phyloP scores from a whole-genome alignment of 30 jellyfish, hydroid and myxozoan species.

The Turritopsis rubra region DNA sequence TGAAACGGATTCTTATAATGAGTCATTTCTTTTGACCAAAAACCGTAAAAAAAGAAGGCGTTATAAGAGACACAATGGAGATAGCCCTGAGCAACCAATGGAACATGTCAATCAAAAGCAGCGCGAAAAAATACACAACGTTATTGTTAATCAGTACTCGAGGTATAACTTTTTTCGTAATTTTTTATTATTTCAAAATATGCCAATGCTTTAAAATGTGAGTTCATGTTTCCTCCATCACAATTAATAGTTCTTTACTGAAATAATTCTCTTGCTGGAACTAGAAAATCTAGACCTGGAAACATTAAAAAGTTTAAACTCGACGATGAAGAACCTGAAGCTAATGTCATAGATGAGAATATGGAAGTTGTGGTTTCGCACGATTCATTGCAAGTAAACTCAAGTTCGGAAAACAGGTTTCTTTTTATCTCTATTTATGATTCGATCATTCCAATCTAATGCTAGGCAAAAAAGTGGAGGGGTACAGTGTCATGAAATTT shows the following conservation, averaged over 20 bases:
- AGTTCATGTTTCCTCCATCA: too few species aligned
- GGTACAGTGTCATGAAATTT: too few species aligned
- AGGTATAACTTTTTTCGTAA: conserved; percentile 3
- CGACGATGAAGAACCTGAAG: not conserved
- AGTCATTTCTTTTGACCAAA: conserved; percentile 24
- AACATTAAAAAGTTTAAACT: not conserved
- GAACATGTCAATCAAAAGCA: conserved; percentile 17
- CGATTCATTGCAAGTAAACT: not conserved
- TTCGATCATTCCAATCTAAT: too few species aligned
- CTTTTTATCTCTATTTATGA: too few species aligned
- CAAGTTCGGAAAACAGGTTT: conserved; percentile 11
- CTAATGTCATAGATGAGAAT: not conserved
- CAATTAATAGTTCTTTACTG: too few species aligned
- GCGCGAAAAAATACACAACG: conserved; percentile 8
- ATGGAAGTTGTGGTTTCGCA: conserved; percentile 2
- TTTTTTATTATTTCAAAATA: too few species aligned
- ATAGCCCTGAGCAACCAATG: conserved; percentile 16
- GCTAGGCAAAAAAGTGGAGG: too few species aligned
- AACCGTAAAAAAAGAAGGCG: conserved; percentile 23
- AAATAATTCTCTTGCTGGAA: too few species aligned
- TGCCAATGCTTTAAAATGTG: too few species aligned
- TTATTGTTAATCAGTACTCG: conserved; percentile 10
- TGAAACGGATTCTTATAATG: conserved; percentile 92
- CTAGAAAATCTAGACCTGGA: not conserved
- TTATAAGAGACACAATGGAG: conserved; percentile 22